Conservation (phyloP, 1,140 invertebrate genomes). For the Drosophila murphyi region DNA sequence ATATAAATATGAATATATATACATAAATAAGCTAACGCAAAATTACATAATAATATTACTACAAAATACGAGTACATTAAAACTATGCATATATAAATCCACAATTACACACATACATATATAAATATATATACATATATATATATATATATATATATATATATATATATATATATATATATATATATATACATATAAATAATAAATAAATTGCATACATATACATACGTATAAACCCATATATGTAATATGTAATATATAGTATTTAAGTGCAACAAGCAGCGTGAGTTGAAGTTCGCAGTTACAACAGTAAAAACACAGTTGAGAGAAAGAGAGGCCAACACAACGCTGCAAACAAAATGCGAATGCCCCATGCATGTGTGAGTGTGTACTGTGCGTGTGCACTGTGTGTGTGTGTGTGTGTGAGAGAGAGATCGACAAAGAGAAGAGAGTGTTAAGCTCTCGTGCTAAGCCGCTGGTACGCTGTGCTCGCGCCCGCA, state of each 20-base stretch:
- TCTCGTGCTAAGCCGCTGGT: constrained; percentile 58
- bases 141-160: constrained; percentile 28
- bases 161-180: constrained; percentile 51
- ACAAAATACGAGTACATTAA: constrained; percentile 59
- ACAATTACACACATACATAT: constrained; percentile 40
- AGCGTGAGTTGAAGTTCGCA: constrained; percentile 21
- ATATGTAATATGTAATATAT: constrained; percentile 74
- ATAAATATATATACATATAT: constrained; percentile 19
- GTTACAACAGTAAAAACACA: constrained; percentile 10
- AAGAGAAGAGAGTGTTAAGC: constrained; percentile 29
- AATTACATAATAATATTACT: constrained; percentile 79
- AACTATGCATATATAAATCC: constrained; percentile 34
- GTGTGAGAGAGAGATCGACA: constrained; percentile 4
- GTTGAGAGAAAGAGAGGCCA: background rate
- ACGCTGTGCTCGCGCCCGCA: constrained; percentile 41
- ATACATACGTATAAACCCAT: constrained; percentile 40
- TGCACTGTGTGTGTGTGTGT: constrained; percentile 21
- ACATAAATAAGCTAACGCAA: constrained; percentile 76
- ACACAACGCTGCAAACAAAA: background rate
- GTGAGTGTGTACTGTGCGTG: constrained; percentile 20
- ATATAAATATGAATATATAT: constrained; percentile 55
- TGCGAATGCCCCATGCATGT: constrained; percentile 53
- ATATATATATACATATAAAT: constrained; percentile 51
- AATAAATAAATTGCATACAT: constrained; percentile 40
- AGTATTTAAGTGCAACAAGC: constrained; percentile 52